A percentile compares a stretch with the other conserved stretches of the same genome.
phyloP scores from a whole-genome alignment of 1,140 invertebrate species.

The Sitobion miscanthi region DNA sequence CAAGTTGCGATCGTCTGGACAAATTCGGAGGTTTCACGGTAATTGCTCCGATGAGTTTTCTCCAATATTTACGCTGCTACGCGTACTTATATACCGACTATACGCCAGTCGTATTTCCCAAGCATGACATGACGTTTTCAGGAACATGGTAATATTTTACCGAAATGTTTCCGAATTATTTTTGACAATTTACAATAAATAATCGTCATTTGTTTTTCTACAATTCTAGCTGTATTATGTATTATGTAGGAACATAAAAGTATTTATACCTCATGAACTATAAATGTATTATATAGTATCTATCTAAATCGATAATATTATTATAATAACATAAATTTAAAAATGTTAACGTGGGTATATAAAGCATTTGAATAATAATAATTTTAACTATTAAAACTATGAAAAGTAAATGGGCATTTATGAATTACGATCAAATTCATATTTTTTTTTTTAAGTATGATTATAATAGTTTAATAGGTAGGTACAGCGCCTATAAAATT shows the following conservation, averaged over 20 bases:
- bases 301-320: too few relatives aligned
- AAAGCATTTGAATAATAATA: too few relatives aligned
- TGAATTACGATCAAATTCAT: too few relatives aligned
- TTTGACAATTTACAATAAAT: background rate
- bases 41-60: background rate
- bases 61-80: background rate
- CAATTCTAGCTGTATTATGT: too few relatives aligned
- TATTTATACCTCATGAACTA: background rate
- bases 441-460: too few relatives aligned
- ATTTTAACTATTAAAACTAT: background rate
- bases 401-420: background rate
- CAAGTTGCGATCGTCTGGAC: background rate
- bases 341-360: too few relatives aligned
- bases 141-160: background rate
- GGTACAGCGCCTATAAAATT: too few relatives aligned
- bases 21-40: background rate
- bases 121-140: background rate
- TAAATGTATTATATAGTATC: background rate
- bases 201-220: background rate
- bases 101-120: background rate
- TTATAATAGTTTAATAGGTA: too few relatives aligned
- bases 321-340: too few relatives aligned
- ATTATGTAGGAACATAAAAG: background rate
- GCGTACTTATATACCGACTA: too few relatives aligned
- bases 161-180: background rate